Base-by-base conservation (phyloP, 2,888 invertebrate species). In the Harpalus rufipes region DNA sequence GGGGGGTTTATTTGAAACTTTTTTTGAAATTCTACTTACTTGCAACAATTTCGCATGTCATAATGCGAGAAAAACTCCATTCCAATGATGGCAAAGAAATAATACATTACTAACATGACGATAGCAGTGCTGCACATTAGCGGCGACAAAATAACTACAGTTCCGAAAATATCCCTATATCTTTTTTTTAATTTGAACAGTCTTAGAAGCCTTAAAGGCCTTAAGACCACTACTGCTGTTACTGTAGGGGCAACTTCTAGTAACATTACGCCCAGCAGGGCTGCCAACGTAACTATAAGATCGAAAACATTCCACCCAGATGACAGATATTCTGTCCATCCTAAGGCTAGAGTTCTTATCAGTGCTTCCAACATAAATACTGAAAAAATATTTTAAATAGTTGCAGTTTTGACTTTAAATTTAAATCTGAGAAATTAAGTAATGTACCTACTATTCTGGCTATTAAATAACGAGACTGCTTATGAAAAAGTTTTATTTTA, bases 271-370 rank as follows among this genome's bases (percentile, higher is more conserved):
- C 96, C 96, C 86, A 94, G 90, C 6, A 95, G 89, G 0, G 95
- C 94, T 86, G 94, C 92, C 86, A 96, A 88, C 0, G 96, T 95
- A 4, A 95, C 95, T 81, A 93, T 92, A 74, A 96, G 90, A 90
- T 96, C 97, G 90, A 95, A 97, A 87, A 96, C 93, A 90, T 97
- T 97, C 97, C 97, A 97, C 0, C 96, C 96, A 61, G 96, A 96
- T 86, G 94, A 94, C 85, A 96, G 93, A 89, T 97, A 97, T 86
- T 93, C 93, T 3, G 91, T 89, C 87, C 95, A 92, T 1, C 97
- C 97, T 56, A 95, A 91, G 0, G 95, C 96, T 88, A 96, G 91
- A 87, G 96, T 93, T 88, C 96, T 95, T 1, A 96, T 91, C 0
- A 93, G 89, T 0, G 95, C 96, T 91, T 97, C 97, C 1, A 95